Conservation (phyloP, 2,113 vertebrate species). For the Phainopepla nitens region DNA sequence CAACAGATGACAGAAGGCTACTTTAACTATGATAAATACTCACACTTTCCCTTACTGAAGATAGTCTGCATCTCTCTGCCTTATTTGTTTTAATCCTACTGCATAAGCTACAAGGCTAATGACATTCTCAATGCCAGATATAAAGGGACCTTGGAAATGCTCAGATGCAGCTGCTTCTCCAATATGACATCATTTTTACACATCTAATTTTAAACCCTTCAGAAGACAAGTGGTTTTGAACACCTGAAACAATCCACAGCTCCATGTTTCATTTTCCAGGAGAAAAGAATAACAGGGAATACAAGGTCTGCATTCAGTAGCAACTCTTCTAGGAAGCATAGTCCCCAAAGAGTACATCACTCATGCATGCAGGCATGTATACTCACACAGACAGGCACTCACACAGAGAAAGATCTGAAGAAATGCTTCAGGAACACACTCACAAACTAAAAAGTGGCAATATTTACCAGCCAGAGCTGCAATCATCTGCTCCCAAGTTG, state of each 20-base stretch:
- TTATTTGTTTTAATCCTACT: not conserved
- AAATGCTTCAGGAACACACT: not conserved
- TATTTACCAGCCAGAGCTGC: slow-evolving; percentile 74
- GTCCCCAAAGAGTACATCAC: not conserved
- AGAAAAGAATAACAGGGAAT: not conserved
- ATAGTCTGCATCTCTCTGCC: not conserved
- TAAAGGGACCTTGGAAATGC: not conserved
- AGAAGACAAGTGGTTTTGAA: not conserved
- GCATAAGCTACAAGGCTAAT: not conserved
- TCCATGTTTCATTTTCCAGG: not conserved
- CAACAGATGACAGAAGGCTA: not conserved
- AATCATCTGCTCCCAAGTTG: slow-evolving; percentile 75
- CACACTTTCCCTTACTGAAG: not conserved
- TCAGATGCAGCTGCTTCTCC: not conserved
- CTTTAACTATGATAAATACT: not conserved
- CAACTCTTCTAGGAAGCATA: not conserved
- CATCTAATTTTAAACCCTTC: not conserved
- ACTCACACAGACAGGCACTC: not conserved
- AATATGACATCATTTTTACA: not conserved
- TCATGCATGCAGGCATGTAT: not conserved
- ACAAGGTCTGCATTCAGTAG: not conserved
- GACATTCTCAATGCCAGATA: not conserved
- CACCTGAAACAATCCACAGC: not conserved
- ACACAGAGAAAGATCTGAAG: not conserved
- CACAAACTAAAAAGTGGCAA: not conserved